Percentiles rank a stretch among this genome's conserved stretches.
phyloP scores from a whole-genome alignment of 1,140 invertebrate species.

The Campoletis sonorensis region DNA sequence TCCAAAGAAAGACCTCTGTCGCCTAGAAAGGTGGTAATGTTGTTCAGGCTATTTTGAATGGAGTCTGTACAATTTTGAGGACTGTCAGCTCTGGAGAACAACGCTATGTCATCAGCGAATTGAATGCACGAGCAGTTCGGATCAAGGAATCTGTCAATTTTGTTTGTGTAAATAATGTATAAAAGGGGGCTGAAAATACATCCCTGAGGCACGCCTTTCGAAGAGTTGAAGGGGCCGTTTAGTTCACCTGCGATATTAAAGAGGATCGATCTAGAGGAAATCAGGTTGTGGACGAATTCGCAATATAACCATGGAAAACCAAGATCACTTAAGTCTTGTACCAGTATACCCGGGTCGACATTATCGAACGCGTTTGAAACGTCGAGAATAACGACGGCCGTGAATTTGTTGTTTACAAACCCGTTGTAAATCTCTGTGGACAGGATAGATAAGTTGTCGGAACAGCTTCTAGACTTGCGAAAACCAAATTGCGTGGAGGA shows the following conservation, averaged over 20 bases:
- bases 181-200: background rate
- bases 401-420: constrained; percentile 24
- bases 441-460: constrained; percentile 44
- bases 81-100: background rate
- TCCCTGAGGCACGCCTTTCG: background rate
- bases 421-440: constrained; percentile 2
- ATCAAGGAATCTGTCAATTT: background rate
- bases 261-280: background rate
- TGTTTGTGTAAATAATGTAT: background rate
- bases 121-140: background rate
- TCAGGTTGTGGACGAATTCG: background rate
- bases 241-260: background rate
- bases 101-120: constrained; percentile 6
- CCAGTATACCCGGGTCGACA: constrained; percentile 41
- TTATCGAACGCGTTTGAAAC: constrained; percentile 55
- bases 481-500: constrained; percentile 51
- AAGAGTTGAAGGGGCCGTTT: background rate
- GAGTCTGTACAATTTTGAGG: background rate
- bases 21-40: background rate
- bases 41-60: background rate
- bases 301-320: background rate
- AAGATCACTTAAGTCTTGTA: background rate
- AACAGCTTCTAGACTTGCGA: constrained; percentile 42
- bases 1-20: background rate
- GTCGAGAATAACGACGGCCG: constrained; percentile 45